Evolutionary conservation across 2,797 vertebrate species (phyloP).

Genomic region (Hoplostethus mediterraneus): DNA sequence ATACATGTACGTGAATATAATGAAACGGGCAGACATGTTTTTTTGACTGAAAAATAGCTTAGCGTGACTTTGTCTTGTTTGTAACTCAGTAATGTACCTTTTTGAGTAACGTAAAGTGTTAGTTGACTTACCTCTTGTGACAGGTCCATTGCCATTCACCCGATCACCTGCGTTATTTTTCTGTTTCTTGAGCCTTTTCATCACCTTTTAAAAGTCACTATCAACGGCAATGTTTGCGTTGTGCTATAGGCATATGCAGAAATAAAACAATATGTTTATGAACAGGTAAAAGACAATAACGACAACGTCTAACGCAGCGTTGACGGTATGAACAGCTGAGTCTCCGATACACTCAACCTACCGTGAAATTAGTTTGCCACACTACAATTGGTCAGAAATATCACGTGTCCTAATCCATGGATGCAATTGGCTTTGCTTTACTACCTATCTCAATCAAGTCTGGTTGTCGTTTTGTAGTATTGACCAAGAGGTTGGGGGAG

Average conservation of each 20-base stretch:
- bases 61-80: background rate
- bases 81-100: background rate
- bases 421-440: conserved; percentile 25
- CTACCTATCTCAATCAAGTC: conserved; percentile 8
- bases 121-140: conserved; percentile 62
- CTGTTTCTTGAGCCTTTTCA: conserved; percentile 72
- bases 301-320: no score
- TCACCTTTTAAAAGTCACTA: conserved; percentile 32
- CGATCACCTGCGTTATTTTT: conserved; percentile 55
- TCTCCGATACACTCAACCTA: conserved; percentile 19
- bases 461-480: conserved; percentile 56
- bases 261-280: background rate
- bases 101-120: background rate
- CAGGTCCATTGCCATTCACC: conserved; percentile 56
- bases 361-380: fast-evolving
- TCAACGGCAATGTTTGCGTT: background rate
- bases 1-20: fast-evolving
- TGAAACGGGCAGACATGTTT: fast-evolving
- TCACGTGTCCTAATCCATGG: conserved; percentile 16
- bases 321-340: conserved; percentile 34
- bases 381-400: conserved; percentile 52
- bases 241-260: conserved; percentile 4
- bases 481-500: background rate
- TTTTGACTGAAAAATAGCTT: background rate
- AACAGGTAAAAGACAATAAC: conserved; percentile 18